phyloP scores from a whole-genome alignment of 1,140 invertebrate genomes.

The Dinoponera quadriceps region DNA sequence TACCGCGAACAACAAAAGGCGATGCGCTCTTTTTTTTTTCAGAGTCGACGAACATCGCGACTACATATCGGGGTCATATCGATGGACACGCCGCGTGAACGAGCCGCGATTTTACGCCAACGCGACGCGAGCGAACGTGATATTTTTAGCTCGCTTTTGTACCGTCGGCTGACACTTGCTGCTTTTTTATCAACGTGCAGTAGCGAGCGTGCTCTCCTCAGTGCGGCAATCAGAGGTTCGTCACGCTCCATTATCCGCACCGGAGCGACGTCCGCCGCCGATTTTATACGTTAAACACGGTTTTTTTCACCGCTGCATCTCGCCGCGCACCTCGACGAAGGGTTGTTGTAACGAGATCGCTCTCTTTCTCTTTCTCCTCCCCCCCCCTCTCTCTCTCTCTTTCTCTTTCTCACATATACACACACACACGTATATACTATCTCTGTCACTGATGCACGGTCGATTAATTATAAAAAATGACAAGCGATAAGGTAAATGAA shows the following conservation, averaged over 20 bases:
- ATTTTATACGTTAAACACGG: constrained; percentile 41
- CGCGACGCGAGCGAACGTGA: constrained; percentile 67
- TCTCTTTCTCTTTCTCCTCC: too few species aligned
- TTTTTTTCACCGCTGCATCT: constrained; percentile 22
- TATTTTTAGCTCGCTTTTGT: constrained; percentile 72
- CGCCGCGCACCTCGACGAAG: neutral
- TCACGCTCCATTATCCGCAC: constrained; percentile 62
- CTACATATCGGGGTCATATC: constrained; percentile 75
- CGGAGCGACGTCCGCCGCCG: constrained; percentile 17
- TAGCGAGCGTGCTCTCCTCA: constrained; percentile 40
- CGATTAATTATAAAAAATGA: constrained; percentile 47
- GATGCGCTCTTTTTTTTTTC: constrained; percentile 49
- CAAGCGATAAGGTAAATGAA: constrained; percentile 32
- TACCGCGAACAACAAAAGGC: constrained; percentile 58
- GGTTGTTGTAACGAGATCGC: constrained; percentile 28
- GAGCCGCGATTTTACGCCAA: constrained; percentile 73
- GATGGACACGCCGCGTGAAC: constrained; percentile 69
- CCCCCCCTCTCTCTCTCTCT: too few species aligned
- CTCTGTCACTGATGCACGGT: constrained; percentile 5
- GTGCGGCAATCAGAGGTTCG: constrained; percentile 67
- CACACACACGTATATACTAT: too few species aligned
- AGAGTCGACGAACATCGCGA: constrained; percentile 52
- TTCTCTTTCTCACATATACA: too few species aligned
- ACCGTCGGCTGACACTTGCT: constrained; percentile 43
- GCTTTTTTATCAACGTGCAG: constrained; percentile 66